Evolutionary conservation across 1,140 invertebrate genomes (phyloP).

Genomic region (Apis laboriosa): DNA sequence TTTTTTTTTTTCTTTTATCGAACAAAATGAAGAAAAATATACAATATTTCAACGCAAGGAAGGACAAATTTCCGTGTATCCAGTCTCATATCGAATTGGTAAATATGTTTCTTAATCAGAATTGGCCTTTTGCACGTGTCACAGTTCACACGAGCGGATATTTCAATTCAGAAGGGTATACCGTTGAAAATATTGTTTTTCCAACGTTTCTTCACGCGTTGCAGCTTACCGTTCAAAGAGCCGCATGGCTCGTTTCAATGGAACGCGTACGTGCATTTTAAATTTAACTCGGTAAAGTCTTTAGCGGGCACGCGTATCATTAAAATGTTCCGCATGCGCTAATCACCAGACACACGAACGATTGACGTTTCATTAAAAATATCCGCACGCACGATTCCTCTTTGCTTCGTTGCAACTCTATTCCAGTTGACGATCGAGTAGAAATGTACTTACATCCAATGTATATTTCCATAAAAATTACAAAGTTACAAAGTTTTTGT

Average conservation of each 20-base stretch:
- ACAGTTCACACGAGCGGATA: not conserved
- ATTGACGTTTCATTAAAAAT: constrained; percentile 37
- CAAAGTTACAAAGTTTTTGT: not conserved
- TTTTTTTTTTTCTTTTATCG: too few relatives aligned
- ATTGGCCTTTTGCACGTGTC: not conserved
- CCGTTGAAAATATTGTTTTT: constrained; percentile 12
- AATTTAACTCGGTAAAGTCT: constrained; percentile 37
- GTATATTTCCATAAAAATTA: constrained; percentile 4
- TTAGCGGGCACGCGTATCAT: constrained; percentile 43
- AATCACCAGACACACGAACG: constrained; percentile 49
- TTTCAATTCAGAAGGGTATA: not conserved
- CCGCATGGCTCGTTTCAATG: constrained; percentile 23
- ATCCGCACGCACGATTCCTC: constrained; percentile 22
- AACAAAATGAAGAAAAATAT: too few relatives aligned
- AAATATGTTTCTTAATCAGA: not conserved
- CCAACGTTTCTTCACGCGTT: not conserved
- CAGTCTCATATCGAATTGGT: not conserved
- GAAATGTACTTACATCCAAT: not conserved
- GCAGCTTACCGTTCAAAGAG: not conserved
- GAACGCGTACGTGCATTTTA: constrained; percentile 43
- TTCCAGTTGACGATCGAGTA: constrained; percentile 16
- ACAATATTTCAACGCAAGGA: too few relatives aligned
- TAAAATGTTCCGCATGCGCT: constrained; percentile 51
- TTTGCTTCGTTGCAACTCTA: constrained; percentile 32
- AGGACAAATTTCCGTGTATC: not conserved